Conservation (phyloP, 2,888 invertebrate genomes). For the Dolichopus griseipennis region DNA sequence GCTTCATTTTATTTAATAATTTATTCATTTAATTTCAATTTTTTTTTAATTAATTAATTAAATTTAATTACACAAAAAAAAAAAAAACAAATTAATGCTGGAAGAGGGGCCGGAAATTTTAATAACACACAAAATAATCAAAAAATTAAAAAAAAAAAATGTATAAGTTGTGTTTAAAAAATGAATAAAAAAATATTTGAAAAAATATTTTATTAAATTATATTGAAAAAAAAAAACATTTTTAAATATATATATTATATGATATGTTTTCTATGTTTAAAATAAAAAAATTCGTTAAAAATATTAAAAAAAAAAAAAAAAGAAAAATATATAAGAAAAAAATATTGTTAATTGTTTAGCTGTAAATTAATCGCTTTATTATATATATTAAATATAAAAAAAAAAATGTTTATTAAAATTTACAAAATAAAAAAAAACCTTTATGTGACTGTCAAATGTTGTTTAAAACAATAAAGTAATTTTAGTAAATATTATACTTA, state of each 20-base stretch:
- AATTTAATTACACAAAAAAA: too few species aligned
- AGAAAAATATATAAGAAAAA: too few species aligned
- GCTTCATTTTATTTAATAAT: background rate
- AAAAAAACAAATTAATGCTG: background rate
- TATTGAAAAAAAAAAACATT: background rate
- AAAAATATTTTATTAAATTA: background rate
- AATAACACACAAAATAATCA: background rate
- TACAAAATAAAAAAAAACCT: too few species aligned
- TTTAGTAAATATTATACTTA: too few species aligned
- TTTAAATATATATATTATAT: background rate
- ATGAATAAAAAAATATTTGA: background rate
- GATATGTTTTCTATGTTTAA: too few species aligned
- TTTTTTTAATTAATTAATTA: too few species aligned
- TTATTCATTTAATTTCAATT: background rate
- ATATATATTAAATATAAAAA: background rate
- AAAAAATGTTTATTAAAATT: too few species aligned
- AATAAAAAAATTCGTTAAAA: too few species aligned
- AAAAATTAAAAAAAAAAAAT: background rate
- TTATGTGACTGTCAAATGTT: too few species aligned
- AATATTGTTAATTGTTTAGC: background rate
- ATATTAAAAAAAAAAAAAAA: too few species aligned
- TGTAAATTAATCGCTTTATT: background rate
- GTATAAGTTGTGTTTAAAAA: background rate
- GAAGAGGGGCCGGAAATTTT: background rate
- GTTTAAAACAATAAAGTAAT: too few species aligned